Evolutionary conservation across 2,888 invertebrate species (phyloP), one percentile per base, ranked within the genome.

Genomic region (Endotricha flammealis): DNA sequence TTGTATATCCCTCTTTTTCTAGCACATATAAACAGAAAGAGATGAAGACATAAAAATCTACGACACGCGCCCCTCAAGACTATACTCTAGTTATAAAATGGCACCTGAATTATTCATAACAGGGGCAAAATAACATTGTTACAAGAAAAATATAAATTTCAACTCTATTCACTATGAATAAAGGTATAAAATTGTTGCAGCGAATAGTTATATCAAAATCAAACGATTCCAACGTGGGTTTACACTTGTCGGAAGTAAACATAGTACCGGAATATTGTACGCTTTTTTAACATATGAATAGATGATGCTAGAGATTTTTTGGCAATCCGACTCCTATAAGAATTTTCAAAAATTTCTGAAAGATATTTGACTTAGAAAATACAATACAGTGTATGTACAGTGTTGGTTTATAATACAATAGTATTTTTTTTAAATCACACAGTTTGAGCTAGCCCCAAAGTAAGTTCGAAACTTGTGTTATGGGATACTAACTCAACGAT

Each of bases 71-170:
- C 50, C 53, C 60, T 54, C 55, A 54, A 58, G 54, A 64, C 68
- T 63, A 62, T 53, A 54, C 61, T 53, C 63, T 68, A 74, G 78
- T 81, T 85, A 85, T 81, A 82, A 82, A 80, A 75, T 73, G 71
- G 58, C 65, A 69, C 63, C 65, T 85, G 85, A 83, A 85, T 85
- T 69, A 85, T 83, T 85, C 83, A 85, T 85, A 69, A 61, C 58
- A 57, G 50, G 73, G 65, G 75, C 63, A 67, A 70, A 78, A 73
- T 72, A 70, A 76, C 61, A 67, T 60, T 43, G 53, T 57, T 55
- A 61, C 58, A 51, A 55, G 57, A 59, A 55, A 55, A 54, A 52
- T 52, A 48, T 53, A 64, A 72, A 49, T 69, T 58, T 66, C 57
- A 66, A 72, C 80, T 67, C 59, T 78, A 72, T 57, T 38, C 36